A percentile compares a stretch with the other conserved stretches of the same genome.
Conservation (phyloP, 2,888 invertebrate species). For the Tanypteryx hageni region DNA sequence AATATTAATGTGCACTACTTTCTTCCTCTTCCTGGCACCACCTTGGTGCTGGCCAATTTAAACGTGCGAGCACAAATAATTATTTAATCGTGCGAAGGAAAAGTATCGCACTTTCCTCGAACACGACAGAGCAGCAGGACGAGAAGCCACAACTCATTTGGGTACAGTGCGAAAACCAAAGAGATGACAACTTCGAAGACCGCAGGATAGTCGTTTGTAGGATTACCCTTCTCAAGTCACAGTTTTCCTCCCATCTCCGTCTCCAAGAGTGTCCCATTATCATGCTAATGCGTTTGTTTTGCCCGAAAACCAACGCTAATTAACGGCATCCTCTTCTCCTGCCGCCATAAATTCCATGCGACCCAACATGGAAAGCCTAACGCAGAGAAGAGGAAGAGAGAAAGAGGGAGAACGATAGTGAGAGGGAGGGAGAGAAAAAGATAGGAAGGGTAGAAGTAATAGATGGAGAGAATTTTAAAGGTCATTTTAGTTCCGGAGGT, state of each 20-base stretch:
- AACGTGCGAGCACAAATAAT: no score
- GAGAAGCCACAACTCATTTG: neutral
- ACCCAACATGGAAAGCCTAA: neutral
- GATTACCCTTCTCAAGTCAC: neutral
- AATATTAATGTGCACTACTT: no score
- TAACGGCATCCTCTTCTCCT: neutral
- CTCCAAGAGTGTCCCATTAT: neutral
- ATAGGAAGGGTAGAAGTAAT: neutral
- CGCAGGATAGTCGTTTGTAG: neutral
- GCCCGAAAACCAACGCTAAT: conserved; percentile 33
- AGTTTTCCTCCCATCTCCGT: neutral
- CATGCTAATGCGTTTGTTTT: conserved; percentile 51
- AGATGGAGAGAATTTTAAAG: neutral
- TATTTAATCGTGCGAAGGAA: no score
- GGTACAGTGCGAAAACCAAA: no score
- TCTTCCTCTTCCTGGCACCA: no score
- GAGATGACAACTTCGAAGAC: neutral
- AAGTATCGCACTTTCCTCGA: neutral
- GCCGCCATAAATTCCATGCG: neutral
- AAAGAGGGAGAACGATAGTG: neutral
- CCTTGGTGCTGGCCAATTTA: no score
- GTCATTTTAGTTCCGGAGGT: neutral
- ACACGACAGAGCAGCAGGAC: neutral
- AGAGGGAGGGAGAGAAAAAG: neutral
- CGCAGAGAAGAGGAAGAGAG: neutral